Evolutionary conservation across 2,113 vertebrate genomes (phyloP), one percentile per base, ranked within the genome.

Genomic region (Trachemys scripta): DNA sequence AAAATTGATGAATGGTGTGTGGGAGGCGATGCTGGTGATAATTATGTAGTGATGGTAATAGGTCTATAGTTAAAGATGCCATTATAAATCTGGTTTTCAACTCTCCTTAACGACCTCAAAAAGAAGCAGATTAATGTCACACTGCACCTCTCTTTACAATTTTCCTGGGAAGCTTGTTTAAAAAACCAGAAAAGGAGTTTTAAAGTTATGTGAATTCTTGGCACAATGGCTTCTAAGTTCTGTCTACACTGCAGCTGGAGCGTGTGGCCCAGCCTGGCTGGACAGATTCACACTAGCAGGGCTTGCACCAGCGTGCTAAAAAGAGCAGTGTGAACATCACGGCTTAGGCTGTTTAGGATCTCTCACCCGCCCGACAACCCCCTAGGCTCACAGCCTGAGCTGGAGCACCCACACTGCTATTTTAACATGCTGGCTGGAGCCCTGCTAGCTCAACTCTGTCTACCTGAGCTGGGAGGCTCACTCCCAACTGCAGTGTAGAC

Each of bases 131-230:
- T 95, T 96, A 82, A 76, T 56, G 56, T 95, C 90, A 94, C 80
- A 94, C 87, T 95, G 96, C 91, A 96, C 82, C 38, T 65, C 54
- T 79, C 84, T 80, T 84, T 69, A 84, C 54, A 87, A 65, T 65
- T 93, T 87, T 87, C 81, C 45, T 65, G 13, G 82, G 45, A 85
- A 53, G 8, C 59, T 89, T 89, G 49, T 96, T 92, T 89, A 35
- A 27, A 87, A 72, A 59, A n/a, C 1, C 27, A n/a, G 79, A 2
- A 1, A 82, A 57, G 6, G n/a, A 13, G 13, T 6, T 42, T 90
- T 75, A 4, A 56, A 38, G 42, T 5, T 53, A 31, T 59, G 49
- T 51, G 91, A 85, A 13, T 16, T 65, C 29, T 53, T 2, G 27
- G 35, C 54, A 93, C 27, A 50, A 49, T 1, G 31, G 45, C 31